Evolutionary conservation across 2,888 invertebrate genomes (phyloP).

Genomic region (Alitta virens): DNA sequence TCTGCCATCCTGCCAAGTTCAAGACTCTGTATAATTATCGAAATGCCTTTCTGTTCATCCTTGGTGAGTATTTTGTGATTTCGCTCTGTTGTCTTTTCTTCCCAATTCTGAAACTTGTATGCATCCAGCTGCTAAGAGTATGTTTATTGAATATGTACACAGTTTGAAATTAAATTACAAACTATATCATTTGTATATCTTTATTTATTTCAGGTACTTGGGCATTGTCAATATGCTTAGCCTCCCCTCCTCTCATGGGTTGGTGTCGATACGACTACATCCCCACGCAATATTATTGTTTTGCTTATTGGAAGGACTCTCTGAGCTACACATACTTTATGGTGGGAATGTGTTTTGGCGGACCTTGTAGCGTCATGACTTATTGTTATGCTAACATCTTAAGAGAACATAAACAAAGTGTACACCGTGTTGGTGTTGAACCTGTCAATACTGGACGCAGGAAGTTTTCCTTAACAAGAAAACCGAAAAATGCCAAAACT

Average conservation of each 20-base stretch:
- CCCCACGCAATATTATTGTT: constrained; percentile 42
- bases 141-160: not conserved
- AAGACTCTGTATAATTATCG: constrained; percentile 36
- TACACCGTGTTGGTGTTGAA: not conserved
- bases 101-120: too few relatives aligned
- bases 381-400: constrained; percentile 36
- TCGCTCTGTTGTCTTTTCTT: too few relatives aligned
- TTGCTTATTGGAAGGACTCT: constrained; percentile 42
- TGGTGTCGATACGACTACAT: constrained; percentile 45
- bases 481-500: not conserved
- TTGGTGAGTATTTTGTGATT: constrained; percentile 29
- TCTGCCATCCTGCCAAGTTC: constrained; percentile 37
- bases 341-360: constrained; percentile 45
- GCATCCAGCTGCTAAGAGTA: too few relatives aligned
- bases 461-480: not conserved
- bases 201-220: constrained; percentile 41
- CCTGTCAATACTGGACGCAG: not conserved
- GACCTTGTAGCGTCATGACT: constrained; percentile 43
- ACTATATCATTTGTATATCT: not conserved
- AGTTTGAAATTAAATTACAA: not conserved
- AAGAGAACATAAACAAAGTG: constrained; percentile 16
- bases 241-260: constrained; percentile 42
- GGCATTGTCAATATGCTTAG: constrained; percentile 33
- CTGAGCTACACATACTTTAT: constrained; percentile 46
- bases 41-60: constrained; percentile 36